Conservation (phyloP, 2,888 invertebrate species). For the Synanthedon formicaeformis region DNA sequence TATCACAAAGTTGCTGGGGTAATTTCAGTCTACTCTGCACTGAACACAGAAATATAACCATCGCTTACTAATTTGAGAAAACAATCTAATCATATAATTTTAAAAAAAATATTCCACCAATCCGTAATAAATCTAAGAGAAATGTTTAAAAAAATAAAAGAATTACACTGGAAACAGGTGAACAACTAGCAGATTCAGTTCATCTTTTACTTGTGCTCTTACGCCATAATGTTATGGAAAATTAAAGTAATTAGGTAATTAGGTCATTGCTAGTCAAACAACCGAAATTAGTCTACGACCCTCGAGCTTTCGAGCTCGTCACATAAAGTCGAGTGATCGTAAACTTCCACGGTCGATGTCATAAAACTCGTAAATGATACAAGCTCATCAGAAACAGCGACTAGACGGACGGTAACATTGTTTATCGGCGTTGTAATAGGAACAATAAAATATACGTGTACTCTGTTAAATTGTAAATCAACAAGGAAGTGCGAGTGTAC, state of each 20-base stretch:
- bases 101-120: no score
- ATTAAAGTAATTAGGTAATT: background rate
- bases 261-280: background rate
- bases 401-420: constrained; percentile 36
- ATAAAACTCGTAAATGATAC: constrained; percentile 13
- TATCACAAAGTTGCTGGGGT: no score
- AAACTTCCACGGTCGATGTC: constrained; percentile 18
- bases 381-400: constrained; percentile 9
- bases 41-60: no score
- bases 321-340: constrained; percentile 15
- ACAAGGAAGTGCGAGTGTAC: constrained; percentile 39
- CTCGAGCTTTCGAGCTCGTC: constrained; percentile 9
- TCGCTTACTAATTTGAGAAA: no score
- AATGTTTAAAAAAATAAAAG: no score
- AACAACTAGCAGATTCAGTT: no score
- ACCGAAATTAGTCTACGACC: constrained; percentile 1
- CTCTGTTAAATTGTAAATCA: constrained; percentile 42
- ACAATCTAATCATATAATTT: no score
- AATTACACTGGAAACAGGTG: no score
- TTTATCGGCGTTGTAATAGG: constrained; percentile 45
- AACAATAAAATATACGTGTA: constrained; percentile 47
- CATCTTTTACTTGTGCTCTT: no score
- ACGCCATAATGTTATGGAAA: no score
- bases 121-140: no score
- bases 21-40: no score